Evolutionary conservation across 2,797 vertebrate genomes (phyloP), one percentile per base, ranked within the genome.

Genomic region (Chrosomus eos): DNA sequence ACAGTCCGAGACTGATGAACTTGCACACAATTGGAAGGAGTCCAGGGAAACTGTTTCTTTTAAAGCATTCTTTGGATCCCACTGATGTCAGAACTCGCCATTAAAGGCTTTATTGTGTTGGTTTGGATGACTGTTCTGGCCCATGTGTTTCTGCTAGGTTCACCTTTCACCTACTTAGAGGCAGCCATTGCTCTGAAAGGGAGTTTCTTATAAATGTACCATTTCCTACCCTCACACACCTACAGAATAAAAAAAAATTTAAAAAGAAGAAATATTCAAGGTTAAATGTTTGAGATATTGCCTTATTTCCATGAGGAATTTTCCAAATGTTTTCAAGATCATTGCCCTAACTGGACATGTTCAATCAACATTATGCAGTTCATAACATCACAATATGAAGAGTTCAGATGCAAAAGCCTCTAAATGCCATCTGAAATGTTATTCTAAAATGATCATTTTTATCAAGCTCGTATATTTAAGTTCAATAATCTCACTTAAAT

Each of bases 11-110:
- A 91, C 90, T 81, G 43, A 76, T 84, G 88, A 93, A 94, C 95
- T 95, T 93, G 96, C 87, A 89, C 94, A 95, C 86, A 96, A 88
- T 95, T 91, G 95, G 95, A 92, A 7, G 0, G 43, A 67, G 36
- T 94, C 95, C 96, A 95, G 43, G 76, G 36, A 86, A 78, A 72
- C 19, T 23, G 85, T 51, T 86, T 87, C 23, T 86, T 87, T 88
- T 68, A n/a, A 33, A 82, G 88, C 74, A 85, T 91, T 92, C 68
- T 77, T 89, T 28, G 87, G 88, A 89, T 90, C 91, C 87, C 82
- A 84, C 90, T 94, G 92, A 95, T 93, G 93, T 93, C 94, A 94
- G 84, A 90, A 73, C 80, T 76, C 45, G 71, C 75, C 31, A 60
- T 88, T 33, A 75, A 87, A 84, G 85, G 82, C 73, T 73, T 89